Evolutionary conservation across 2,113 vertebrate species (phyloP), one percentile per base, ranked within the genome.

Genomic region (Tauraco erythrolophus): DNA sequence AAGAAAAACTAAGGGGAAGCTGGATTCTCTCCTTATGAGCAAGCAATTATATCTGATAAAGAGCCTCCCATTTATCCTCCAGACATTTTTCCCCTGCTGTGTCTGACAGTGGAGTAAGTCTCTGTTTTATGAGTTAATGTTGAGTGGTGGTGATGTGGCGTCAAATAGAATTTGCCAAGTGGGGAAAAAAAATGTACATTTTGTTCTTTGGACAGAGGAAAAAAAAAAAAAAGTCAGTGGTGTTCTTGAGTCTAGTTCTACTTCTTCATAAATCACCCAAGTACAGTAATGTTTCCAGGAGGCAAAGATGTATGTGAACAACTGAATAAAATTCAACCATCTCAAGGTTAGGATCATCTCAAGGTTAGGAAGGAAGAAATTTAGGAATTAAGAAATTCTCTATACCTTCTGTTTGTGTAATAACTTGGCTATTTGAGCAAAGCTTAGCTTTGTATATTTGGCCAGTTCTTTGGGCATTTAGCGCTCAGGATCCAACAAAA

Each of bases 21-120:
- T 98, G 98, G 98, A 96, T 98, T 98, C 88, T 98, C 98, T 98
- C 98, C 98, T 98, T 89, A 96, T 77, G 89, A 97, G 93, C 91
- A 97, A 93, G 89, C 96, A 95, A 54, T 97, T 97, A 96, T 95
- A 90, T 92, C 97, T 94, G 95, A 85, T 94, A 95, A 64, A 90
- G 62, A 97, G 96, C 94, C 91, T 95, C 88, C 93, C 88, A 3
- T 96, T 95, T 92, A 89, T 93, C 91, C 66, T 85, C 56, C 74
- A 87, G 84, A 80, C 28, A 27, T 69, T 70, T 88, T 88, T 76
- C 71, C 83, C 94, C 95, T 93, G 85, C 94, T 94, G 84, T 97
- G 90, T 96, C 89, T 86, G 41, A 92, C 95, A 95, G 95, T 97
- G 96, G 83, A 94, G 88, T 96, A 88, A 96, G 94, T 96, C 92